Base-by-base conservation (phyloP, 2,888 invertebrate genomes). In the Noctua fimbriata region DNA sequence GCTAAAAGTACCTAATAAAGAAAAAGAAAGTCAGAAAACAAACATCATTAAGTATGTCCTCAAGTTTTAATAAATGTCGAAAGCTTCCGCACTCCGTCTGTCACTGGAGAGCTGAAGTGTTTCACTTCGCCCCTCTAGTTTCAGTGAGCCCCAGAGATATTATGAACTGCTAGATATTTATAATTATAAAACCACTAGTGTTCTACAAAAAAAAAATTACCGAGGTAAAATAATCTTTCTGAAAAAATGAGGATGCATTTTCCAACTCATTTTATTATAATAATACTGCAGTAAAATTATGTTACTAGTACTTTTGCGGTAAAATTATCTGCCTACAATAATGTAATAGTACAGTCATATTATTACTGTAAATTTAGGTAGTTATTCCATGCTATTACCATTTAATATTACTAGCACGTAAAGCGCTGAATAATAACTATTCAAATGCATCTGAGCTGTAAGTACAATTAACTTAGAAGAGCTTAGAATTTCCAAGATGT, bases 371-470 rank as follows among this genome's bases (percentile, higher is more conserved):
- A 83, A 63, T 24, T 63, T 44, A 21, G 2, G 18, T 24, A 63
- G 18, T 55, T 74, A 41, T 63, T 69, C 32, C 52, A 52, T 9
- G 14, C 24, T 44, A 72, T 58, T 72, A 70, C 2, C 63, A 74
- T 67, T 70, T 32, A 82, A 79, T 79, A 79, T 63, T 69, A 75
- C 72, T 69, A 44, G 55, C 74, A 73, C 76, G 41, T 81, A 81
- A 82, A 71, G 78, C 83, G 28, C 79, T 87, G 82, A 77, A 87
- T 85, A 81, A 85, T 84, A 81, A 90, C 86, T 85, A 90, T 89
- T 83, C 81, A 83, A 86, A 89, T 89, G 86, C 87, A 87, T 79
- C 73, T 73, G 77, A 83, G 70, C 79, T 86, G 75, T 80, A 63
- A 81, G 85, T 83, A 69, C 79, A 86, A 88, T 89, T 81, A 88